These are phyloP conservation scores for Koerneria pararmatus DNA, from an alignment of 2,888 invertebrate species.

Conservation along the genomic window DNA sequence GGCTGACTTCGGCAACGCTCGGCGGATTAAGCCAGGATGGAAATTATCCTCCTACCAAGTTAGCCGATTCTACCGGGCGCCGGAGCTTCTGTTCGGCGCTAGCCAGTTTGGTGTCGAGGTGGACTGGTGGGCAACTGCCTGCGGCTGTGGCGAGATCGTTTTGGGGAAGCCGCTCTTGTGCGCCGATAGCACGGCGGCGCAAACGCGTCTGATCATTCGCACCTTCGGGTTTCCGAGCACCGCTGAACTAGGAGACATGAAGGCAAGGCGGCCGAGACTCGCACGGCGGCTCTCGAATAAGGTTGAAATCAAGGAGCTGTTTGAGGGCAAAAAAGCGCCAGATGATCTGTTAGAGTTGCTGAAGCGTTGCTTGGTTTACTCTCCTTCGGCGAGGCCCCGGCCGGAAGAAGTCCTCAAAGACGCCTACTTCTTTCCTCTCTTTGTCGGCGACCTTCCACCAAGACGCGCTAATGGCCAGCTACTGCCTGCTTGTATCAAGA, in stretches of 20 bases:
- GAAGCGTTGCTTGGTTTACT: not conserved
- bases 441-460: too few species aligned
- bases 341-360: too few species aligned
- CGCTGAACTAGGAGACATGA: slow-evolving; percentile 43
- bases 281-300: slow-evolving; percentile 31
- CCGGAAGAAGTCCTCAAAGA: slow-evolving; percentile 9
- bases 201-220: slow-evolving; percentile 31
- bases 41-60: slow-evolving; percentile 38
- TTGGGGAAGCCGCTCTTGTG: slow-evolving; percentile 31
- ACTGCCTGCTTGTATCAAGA: too few species aligned
- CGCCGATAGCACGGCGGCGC: slow-evolving; percentile 10
- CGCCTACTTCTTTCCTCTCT: not conserved
- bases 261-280: slow-evolving; percentile 35
- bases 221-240: slow-evolving; percentile 47
- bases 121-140: slow-evolving; percentile 49
- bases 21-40: slow-evolving; percentile 29
- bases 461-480: too few species aligned
- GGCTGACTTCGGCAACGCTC: slow-evolving; percentile 50
- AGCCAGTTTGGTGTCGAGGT: slow-evolving; percentile 33
- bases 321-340: too few species aligned
- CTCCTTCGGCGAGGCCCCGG: slow-evolving; percentile 5
- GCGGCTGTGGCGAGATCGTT: slow-evolving; percentile 43
- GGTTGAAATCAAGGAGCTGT: too few species aligned
- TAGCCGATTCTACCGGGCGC: slow-evolving; percentile 46
- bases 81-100: slow-evolving; percentile 49